Percentiles rank a stretch among this genome's conserved stretches.
phyloP scores from a whole-genome alignment of 2,888 invertebrate species.

The Drosophila mimetica region DNA sequence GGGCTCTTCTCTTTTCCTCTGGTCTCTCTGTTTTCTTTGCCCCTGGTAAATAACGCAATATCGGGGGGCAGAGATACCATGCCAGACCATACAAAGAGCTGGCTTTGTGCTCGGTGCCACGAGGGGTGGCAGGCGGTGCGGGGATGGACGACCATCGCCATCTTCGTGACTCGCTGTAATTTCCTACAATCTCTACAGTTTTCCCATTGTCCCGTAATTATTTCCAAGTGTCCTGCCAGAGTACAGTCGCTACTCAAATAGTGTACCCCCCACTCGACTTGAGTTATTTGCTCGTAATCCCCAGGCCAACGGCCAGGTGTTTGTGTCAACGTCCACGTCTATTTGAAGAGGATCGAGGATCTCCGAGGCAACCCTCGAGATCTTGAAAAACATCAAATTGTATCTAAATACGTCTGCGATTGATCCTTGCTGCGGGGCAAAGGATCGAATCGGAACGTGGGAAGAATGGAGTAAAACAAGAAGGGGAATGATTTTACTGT shows the following conservation, averaged over 20 bases:
- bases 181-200: constrained; percentile 38
- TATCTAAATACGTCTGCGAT: constrained; percentile 52
- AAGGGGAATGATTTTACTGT: constrained; percentile 4
- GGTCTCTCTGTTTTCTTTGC: constrained; percentile 18
- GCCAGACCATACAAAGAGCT: constrained; percentile 34
- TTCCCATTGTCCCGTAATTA: constrained; percentile 52
- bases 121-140: constrained; percentile 18
- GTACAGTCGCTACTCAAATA: constrained; percentile 29
- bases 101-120: constrained; percentile 27
- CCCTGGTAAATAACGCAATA: constrained; percentile 6
- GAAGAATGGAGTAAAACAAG: constrained; percentile 51
- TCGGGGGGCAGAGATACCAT: constrained; percentile 6
- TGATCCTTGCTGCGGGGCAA: constrained; percentile 60
- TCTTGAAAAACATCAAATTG: constrained; percentile 56
- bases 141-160: constrained; percentile 1
- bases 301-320: constrained; percentile 62
- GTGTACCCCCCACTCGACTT: constrained; percentile 19
- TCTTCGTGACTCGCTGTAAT: constrained; percentile 47
- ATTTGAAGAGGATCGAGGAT: constrained; percentile 52
- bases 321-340: constrained; percentile 62
- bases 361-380: constrained; percentile 26
- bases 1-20: constrained; percentile 7
- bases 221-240: constrained; percentile 24
- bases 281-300: constrained; percentile 59
- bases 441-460: constrained; percentile 55